Conservation (phyloP, 2,888 invertebrate genomes). For the Melitaea athalia region DNA sequence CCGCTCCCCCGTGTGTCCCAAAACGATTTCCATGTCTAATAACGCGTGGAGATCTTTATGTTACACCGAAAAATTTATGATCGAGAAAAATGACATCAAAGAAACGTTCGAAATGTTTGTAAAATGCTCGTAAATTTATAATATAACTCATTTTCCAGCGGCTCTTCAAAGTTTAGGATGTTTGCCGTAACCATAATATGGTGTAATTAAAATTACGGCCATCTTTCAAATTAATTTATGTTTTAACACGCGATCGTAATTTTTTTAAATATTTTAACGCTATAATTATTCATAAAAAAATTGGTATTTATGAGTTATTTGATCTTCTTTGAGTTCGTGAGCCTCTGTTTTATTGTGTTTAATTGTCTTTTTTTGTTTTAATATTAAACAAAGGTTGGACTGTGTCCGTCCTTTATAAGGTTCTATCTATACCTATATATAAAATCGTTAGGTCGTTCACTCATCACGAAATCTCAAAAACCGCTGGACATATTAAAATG, state of each 20-base stretch:
- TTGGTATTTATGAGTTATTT: not conserved
- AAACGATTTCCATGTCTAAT: slow-evolving; percentile 64
- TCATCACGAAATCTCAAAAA: no score
- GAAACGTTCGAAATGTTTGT: slow-evolving; percentile 53
- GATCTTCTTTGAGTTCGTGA: not conserved
- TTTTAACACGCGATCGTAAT: slow-evolving; percentile 5
- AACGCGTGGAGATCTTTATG: slow-evolving; percentile 65
- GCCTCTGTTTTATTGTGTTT: not conserved
- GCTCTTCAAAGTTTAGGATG: slow-evolving; percentile 35
- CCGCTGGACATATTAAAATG: no score
- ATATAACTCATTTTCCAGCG: slow-evolving; percentile 32
- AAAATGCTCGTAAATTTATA: slow-evolving; percentile 52
- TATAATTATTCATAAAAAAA: slow-evolving; percentile 4
- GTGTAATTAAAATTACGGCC: slow-evolving; percentile 19
- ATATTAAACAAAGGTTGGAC: no score
- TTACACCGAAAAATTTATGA: slow-evolving; percentile 69
- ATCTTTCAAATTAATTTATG: slow-evolving; percentile 18
- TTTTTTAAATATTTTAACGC: not conserved
- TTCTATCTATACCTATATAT: no score
- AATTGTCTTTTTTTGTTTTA: not conserved
- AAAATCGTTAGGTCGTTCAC: no score
- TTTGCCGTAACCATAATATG: slow-evolving; percentile 25
- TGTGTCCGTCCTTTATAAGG: no score
- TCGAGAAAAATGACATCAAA: slow-evolving; percentile 74
- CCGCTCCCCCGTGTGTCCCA: slow-evolving; percentile 49